Conservation (phyloP, 1,140 invertebrate species). For the Ericerus pela region DNA sequence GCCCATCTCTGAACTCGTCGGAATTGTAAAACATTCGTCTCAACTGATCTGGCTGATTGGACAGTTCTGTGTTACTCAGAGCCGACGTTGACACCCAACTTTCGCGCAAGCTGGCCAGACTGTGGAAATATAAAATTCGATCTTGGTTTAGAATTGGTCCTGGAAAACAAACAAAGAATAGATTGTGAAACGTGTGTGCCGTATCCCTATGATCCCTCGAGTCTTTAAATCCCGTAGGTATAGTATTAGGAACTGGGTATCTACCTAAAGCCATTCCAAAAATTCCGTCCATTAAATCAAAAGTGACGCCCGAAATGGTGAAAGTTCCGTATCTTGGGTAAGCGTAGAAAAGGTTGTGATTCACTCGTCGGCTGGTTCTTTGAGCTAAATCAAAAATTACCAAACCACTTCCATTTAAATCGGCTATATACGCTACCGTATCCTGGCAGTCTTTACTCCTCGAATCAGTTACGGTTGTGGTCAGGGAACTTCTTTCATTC, state of each 20-base stretch:
- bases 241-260: not conserved
- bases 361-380: constrained; percentile 45
- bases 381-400: constrained; percentile 48
- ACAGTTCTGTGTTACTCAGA: constrained; percentile 29
- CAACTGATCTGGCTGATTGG: constrained; percentile 15
- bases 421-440: constrained; percentile 57
- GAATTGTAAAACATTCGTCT: constrained; percentile 19
- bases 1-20: constrained; percentile 18
- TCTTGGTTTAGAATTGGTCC: constrained; percentile 35
- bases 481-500: constrained; percentile 33
- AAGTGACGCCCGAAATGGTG: constrained; percentile 46
- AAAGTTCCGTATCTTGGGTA: constrained; percentile 49
- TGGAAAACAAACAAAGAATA: constrained; percentile 13
- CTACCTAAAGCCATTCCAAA: constrained; percentile 47
- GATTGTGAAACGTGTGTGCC: no score
- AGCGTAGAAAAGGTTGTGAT: constrained; percentile 52
- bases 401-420: constrained; percentile 48
- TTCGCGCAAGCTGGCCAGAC: constrained; percentile 51
- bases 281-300: constrained; percentile 59
- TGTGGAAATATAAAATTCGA: constrained; percentile 55
- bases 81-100: constrained; percentile 46
- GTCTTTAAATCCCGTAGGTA: not conserved
- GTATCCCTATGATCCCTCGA: not conserved
- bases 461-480: constrained; percentile 25
- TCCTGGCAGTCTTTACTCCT: constrained; percentile 35